Conservation (phyloP, 2,888 invertebrate species). For the Tridacna crocea region DNA sequence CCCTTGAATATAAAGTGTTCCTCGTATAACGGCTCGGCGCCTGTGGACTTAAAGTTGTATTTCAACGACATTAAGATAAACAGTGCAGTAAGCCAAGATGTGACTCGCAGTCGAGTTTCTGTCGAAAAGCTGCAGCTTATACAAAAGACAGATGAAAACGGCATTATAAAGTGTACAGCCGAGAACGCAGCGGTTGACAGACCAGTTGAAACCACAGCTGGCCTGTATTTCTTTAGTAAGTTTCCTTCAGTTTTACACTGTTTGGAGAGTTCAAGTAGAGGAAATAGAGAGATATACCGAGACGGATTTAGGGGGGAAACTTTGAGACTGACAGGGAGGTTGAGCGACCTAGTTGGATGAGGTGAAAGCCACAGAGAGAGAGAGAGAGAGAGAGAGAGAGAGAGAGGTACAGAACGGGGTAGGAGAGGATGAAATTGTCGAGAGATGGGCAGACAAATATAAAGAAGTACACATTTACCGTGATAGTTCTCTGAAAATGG, state of each 20-base stretch:
- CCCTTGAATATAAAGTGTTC: neutral
- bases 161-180: neutral
- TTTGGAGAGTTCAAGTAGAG: no score
- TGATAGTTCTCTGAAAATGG: no score
- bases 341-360: no score
- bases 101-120: neutral
- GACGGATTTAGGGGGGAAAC: no score
- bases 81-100: constrained; percentile 4
- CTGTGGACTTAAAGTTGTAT: constrained; percentile 10
- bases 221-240: constrained; percentile 12
- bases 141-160: neutral
- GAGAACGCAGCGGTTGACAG: neutral
- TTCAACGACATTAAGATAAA: constrained; percentile 1
- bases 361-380: no score
- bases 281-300: no score
- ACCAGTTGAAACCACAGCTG: neutral
- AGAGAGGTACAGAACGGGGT: no score
- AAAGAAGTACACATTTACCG: no score
- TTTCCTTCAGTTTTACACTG: neutral
- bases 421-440: no score
- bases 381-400: no score
- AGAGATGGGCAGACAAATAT: no score
- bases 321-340: no score
- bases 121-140: constrained; percentile 3
- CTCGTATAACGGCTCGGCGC: constrained; percentile 19